Percentiles rank a stretch among this genome's conserved stretches.
Conservation (phyloP, 2,797 vertebrate species). For the Loriculus beryllinus region DNA sequence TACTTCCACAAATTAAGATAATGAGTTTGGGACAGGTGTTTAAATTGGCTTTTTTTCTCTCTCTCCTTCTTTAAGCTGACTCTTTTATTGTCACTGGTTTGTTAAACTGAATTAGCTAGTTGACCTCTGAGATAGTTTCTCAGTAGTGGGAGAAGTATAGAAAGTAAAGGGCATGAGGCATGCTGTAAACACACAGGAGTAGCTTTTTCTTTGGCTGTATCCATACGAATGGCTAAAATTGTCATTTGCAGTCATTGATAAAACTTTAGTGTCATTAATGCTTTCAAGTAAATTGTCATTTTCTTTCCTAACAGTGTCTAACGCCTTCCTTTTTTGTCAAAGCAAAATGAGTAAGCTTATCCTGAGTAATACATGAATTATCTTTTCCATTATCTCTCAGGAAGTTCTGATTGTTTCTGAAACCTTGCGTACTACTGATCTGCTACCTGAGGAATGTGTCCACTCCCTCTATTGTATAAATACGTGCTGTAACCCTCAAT, state of each 20-base stretch:
- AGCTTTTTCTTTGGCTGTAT: background rate
- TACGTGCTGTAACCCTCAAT: background rate
- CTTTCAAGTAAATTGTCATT: background rate
- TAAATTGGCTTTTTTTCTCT: accelerated
- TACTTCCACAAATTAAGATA: background rate
- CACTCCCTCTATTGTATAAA: slow-evolving; percentile 44
- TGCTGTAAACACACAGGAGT: background rate
- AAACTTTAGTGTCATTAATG: background rate
- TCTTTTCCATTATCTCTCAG: slow-evolving; percentile 70
- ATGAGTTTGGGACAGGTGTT: background rate
- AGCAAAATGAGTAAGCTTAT: slow-evolving; percentile 25
- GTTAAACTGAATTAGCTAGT: background rate
- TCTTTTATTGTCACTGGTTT: background rate
- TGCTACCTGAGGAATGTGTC: slow-evolving; percentile 73
- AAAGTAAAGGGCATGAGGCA: background rate
- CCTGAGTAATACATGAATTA: slow-evolving; percentile 51
- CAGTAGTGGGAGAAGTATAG: background rate
- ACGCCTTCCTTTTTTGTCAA: slow-evolving; percentile 30
- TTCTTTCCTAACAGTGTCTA: background rate
- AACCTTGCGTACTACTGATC: slow-evolving; percentile 40
- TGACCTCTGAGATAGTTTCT: background rate
- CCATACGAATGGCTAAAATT: background rate
- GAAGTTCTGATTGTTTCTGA: slow-evolving; percentile 70
- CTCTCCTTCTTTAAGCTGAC: background rate
- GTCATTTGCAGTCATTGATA: background rate